Evolutionary conservation across 2,113 vertebrate species (phyloP).

Genomic region (Dendropsophus ebraccatus): DNA sequence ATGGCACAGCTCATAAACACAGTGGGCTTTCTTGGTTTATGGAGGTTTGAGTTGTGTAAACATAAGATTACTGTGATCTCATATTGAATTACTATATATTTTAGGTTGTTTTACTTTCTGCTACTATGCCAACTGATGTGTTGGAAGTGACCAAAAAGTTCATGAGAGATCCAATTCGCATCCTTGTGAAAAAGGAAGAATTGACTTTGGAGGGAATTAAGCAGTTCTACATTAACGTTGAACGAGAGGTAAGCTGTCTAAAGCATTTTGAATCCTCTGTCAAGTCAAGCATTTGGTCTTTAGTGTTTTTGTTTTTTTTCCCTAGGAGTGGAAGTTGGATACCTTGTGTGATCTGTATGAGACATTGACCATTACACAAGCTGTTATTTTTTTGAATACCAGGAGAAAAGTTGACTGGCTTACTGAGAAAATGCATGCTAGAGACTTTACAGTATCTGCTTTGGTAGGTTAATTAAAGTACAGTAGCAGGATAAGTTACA

Average conservation of each 20-base stretch:
- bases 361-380: constrained; percentile 96
- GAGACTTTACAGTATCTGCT: constrained; percentile 97
- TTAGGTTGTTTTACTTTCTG: constrained; percentile 95
- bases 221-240: constrained; percentile 98
- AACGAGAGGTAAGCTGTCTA: constrained; percentile 86
- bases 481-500: constrained; percentile 75
- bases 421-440: constrained; percentile 96
- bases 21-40: too few relatives aligned
- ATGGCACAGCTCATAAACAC: too few relatives aligned
- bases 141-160: constrained; percentile 99
- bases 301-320: not conserved
- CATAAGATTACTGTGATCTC: too few relatives aligned
- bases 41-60: too few relatives aligned
- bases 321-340: constrained; percentile 96
- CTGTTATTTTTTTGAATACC: constrained; percentile 98
- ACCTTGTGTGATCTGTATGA: constrained; percentile 97
- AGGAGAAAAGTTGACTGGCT: constrained; percentile 99
- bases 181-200: constrained; percentile 98
- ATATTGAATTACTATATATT: not conserved
- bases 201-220: constrained; percentile 98
- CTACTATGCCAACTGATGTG: constrained; percentile 97
- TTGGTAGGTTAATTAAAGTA: constrained; percentile 77
- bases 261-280: not conserved
- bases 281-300: too few relatives aligned
- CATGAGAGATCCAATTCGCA: constrained; percentile 96